phyloP scores from a whole-genome alignment of 2,113 vertebrate genomes.

The Taurulus bubalis region DNA sequence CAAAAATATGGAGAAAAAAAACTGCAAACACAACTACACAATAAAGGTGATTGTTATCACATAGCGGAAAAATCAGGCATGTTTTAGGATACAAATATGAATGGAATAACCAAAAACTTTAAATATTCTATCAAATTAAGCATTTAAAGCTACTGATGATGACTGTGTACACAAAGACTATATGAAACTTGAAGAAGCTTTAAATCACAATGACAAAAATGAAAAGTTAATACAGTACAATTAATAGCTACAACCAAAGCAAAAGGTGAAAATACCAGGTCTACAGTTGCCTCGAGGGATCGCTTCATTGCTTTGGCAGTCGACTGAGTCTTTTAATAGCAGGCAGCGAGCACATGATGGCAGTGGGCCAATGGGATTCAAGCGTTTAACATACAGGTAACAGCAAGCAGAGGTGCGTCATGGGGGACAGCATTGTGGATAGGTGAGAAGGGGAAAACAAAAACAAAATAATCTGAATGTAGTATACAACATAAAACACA shows the following conservation, averaged over 20 bases:
- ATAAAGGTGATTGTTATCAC: conserved; percentile 57
- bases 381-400: conserved; percentile 99
- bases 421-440: conserved; percentile 98
- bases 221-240: conserved; percentile 70
- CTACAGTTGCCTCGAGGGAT: conserved; percentile 99
- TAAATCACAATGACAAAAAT: conserved; percentile 73
- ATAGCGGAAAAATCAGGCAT: conserved; percentile 48
- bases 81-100: conserved; percentile 50
- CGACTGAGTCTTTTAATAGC: conserved; percentile 99
- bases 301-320: conserved; percentile 99
- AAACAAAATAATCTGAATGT: conserved; percentile 92
- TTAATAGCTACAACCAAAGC: conserved; percentile 96
- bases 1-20: conserved; percentile 10
- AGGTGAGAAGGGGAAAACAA: conserved; percentile 98
- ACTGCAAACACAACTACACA: conserved; percentile 42
- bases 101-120: conserved; percentile 51
- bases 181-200: conserved; percentile 66
- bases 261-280: conserved; percentile 99
- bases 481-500: conserved; percentile 95
- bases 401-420: conserved; percentile 85
- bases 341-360: conserved; percentile 99
- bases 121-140: conserved; percentile 51
- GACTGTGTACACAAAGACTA: conserved; percentile 72
- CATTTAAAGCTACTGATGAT: conserved; percentile 62
- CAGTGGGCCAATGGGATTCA: conserved; percentile 99